Percentiles rank a stretch among this genome's conserved stretches.
These are phyloP conservation scores for Palythoa grandis DNA, from an alignment of 92 coral and sea anemone species.

Conservation along the genomic window DNA sequence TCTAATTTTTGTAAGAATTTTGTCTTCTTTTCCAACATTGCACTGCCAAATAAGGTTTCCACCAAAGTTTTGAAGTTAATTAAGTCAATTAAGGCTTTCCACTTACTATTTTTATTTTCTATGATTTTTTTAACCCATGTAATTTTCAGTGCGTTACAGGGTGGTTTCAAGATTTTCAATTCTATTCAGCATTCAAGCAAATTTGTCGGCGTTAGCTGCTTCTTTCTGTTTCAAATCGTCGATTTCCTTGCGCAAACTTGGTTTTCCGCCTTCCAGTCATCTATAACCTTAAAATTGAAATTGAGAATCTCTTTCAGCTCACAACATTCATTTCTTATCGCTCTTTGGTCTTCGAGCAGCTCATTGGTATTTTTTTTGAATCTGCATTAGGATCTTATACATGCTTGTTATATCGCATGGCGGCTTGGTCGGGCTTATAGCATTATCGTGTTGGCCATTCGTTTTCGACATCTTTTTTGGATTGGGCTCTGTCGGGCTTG, in stretches of 20 bases:
- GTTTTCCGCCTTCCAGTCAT: no score
- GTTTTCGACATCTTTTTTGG: constrained; percentile 5
- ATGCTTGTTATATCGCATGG: neutral
- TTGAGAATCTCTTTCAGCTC: neutral
- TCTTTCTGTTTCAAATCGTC: no score
- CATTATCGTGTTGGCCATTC: neutral
- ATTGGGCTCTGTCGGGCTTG: neutral
- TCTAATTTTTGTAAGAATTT: neutral
- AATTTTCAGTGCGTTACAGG: no score
- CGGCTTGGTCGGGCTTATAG: neutral
- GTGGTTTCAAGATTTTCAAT: no score
- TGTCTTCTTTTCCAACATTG: neutral
- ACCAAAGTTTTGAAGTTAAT: neutral
- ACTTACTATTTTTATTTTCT: no score
- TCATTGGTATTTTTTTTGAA: neutral
- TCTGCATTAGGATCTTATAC: neutral
- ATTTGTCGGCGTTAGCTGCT: no score
- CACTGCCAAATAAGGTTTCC: neutral
- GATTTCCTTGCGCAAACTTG: neutral
- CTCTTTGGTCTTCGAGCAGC: neutral
- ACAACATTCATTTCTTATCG: neutral
- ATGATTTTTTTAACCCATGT: no score
- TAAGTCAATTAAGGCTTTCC: neutral
- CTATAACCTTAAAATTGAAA: constrained; percentile 5
- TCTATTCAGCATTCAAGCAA: no score